These are phyloP conservation scores for Loriculus beryllinus DNA, from an alignment of 2,797 vertebrate genomes.

Conservation along the genomic window DNA sequence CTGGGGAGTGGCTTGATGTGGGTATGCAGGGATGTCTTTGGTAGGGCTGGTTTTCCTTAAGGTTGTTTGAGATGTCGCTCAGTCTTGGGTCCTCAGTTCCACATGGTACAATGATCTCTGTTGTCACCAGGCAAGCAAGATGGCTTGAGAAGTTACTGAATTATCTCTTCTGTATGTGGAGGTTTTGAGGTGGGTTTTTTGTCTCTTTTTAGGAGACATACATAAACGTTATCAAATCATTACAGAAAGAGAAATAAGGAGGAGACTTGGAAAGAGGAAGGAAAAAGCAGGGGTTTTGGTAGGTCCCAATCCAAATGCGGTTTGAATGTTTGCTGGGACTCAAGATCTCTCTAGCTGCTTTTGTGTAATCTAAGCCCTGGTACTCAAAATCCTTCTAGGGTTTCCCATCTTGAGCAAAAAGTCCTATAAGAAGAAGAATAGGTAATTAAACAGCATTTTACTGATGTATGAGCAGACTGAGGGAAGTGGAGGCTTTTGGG, in stretches of 20 bases:
- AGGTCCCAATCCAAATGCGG: neutral
- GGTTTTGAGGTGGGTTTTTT: no score
- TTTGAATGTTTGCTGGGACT: neutral
- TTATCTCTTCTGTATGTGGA: neutral
- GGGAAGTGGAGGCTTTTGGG: neutral
- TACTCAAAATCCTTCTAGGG: neutral
- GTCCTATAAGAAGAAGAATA: neutral
- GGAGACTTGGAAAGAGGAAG: neutral
- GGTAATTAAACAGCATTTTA: neutral
- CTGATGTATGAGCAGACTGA: neutral
- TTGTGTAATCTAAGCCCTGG: neutral
- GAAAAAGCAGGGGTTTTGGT: neutral
- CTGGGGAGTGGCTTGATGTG: neutral
- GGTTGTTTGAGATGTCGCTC: neutral
- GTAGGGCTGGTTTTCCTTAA: neutral
- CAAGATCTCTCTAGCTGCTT: neutral
- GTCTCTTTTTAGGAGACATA: neutral
- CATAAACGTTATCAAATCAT: neutral
- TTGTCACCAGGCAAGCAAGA: neutral
- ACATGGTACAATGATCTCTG: fast-evolving
- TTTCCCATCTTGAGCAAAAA: neutral
- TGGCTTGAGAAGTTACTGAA: neutral
- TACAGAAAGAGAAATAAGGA: neutral
- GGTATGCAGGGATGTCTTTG: neutral
- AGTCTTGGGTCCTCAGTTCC: neutral